A percentile compares a stretch with the other conserved stretches of the same genome.
phyloP scores from a whole-genome alignment of 1,140 invertebrate genomes.

The Lepidurus packardi region DNA sequence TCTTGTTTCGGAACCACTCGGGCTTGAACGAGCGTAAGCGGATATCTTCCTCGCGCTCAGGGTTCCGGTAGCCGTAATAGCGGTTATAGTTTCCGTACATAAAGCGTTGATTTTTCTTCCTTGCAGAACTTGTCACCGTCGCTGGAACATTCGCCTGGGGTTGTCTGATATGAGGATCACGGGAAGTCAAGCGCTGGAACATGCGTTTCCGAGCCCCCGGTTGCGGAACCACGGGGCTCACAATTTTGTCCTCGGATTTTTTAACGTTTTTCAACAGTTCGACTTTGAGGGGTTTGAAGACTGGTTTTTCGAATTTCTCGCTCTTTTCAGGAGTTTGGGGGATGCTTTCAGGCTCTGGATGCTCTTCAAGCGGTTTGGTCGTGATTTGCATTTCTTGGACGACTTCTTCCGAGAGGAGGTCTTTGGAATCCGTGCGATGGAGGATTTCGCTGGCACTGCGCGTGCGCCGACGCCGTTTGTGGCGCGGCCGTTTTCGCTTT shows the following conservation, averaged over 20 bases:
- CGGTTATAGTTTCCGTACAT: conserved; percentile 94
- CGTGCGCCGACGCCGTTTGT: conserved; percentile 22
- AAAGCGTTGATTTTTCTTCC: conserved; percentile 64
- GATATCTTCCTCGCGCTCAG: conserved; percentile 68
- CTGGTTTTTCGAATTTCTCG: conserved; percentile 36
- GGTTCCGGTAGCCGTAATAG: conserved; percentile 92
- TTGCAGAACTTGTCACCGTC: not conserved
- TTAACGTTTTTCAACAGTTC: conserved; percentile 43
- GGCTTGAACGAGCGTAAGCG: conserved; percentile 73
- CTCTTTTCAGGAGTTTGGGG: conserved; percentile 33
- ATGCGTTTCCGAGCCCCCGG: conserved; percentile 67
- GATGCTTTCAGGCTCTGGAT: not conserved
- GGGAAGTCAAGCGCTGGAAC: conserved; percentile 32
- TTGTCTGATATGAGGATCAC: conserved; percentile 55
- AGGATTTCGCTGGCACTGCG: conserved; percentile 30
- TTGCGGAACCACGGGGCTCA: conserved; percentile 84
- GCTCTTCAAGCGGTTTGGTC: not conserved
- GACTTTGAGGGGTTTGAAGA: conserved; percentile 19
- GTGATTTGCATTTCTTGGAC: conserved; percentile 33
- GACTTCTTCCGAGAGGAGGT: conserved; percentile 9
- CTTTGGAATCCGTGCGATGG: conserved; percentile 22
- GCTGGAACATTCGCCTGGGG: not conserved
- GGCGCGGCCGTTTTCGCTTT: conserved; percentile 44
- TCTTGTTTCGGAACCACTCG: conserved; percentile 81
- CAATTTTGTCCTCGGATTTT: conserved; percentile 77